Evolutionary conservation across 2,113 vertebrate genomes (phyloP).

Genomic region (human (Homo sapiens)): GRCh38 chr15:66006501-66007000

Average conservation of each 20-base stretch:
- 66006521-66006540: neutral
- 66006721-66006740: conserved; percentile 52
- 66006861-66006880: neutral
- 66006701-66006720: conserved; percentile 62
- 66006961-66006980: neutral
- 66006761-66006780: neutral
- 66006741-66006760: conserved; percentile 22
- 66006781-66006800: neutral
- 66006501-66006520: neutral
- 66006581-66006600: neutral
- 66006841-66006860: fast-evolving
- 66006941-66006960: neutral
- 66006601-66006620: neutral
- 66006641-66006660: conserved; percentile 77
- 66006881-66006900: neutral
- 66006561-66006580: neutral
- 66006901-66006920: neutral
- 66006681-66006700: conserved; percentile 69
- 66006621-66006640: conserved; percentile 26
- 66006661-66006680: conserved; percentile 71
- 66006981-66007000: neutral
- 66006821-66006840: neutral
- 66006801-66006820: neutral
- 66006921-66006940: neutral
- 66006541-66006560: neutral